Percentiles rank a stretch among this genome's conserved stretches.
These are phyloP conservation scores for Orchesella flavescens DNA, from an alignment of 2,888 invertebrate genomes.

Conservation along the genomic window DNA sequence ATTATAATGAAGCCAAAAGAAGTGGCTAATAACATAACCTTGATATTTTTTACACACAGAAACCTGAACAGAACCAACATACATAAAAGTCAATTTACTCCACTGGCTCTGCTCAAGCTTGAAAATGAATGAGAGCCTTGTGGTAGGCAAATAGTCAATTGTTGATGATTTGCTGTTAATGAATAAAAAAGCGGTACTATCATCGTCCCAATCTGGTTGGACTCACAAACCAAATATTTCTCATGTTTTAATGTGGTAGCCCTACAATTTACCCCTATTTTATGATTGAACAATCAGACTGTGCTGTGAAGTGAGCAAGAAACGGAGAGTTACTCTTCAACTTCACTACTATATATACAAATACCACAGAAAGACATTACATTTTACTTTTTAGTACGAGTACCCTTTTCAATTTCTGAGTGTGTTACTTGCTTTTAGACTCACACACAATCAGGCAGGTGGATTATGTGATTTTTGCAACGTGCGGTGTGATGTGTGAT, in stretches of 20 bases:
- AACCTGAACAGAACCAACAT: conserved; percentile 2
- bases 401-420: too few species aligned
- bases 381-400: too few species aligned
- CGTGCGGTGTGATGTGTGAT: too few species aligned
- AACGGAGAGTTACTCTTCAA: conserved; percentile 36
- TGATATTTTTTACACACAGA: conserved; percentile 45
- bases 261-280: too few species aligned
- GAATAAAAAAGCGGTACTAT: conserved; percentile 2
- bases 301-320: conserved; percentile 18
- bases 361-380: too few species aligned
- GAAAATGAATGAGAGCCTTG: conserved; percentile 30
- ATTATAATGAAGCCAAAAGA: conserved; percentile 27
- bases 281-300: not conserved
- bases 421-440: too few species aligned
- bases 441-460: too few species aligned
- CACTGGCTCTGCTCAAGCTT: conserved; percentile 34
- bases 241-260: too few species aligned
- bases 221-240: too few species aligned
- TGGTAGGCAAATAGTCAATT: too few species aligned
- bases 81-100: conserved; percentile 10
- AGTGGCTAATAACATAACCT: conserved; percentile 39
- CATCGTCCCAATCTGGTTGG: too few species aligned
- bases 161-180: not conserved
- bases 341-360: conserved; percentile 15
- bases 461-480: too few species aligned